A percentile compares a stretch with the other conserved stretches of the same genome.
phyloP scores from a whole-genome alignment of 2,113 vertebrate species.

The Speoplatyrhinus poulsoni region DNA sequence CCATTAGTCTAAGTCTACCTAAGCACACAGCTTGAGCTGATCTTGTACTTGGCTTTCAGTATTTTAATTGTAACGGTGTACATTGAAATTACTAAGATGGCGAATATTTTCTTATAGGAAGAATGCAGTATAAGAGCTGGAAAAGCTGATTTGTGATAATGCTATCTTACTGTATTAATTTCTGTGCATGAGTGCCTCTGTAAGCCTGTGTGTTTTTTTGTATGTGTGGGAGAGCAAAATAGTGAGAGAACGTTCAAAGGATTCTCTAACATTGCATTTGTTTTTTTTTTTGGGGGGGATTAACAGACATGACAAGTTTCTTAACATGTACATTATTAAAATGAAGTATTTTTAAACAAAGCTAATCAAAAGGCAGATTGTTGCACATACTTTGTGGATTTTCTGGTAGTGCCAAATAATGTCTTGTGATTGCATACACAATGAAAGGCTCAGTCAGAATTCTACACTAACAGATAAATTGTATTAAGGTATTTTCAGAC shows the following conservation, averaged over 20 bases:
- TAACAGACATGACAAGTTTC: neutral
- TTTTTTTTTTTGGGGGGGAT: neutral
- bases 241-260: neutral
- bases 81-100: neutral
- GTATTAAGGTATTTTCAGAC: too few species aligned
- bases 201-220: neutral
- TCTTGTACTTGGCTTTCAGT: neutral
- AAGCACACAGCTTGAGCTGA: neutral
- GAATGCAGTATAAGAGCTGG: neutral
- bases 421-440: neutral
- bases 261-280: neutral
- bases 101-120: constrained; percentile 20
- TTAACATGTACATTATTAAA: neutral
- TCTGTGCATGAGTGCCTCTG: constrained; percentile 9
- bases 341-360: neutral
- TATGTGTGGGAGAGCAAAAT: neutral
- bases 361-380: too few species aligned
- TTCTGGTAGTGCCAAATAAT: neutral
- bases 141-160: neutral
- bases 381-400: too few species aligned
- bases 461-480: neutral
- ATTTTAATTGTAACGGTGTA: constrained; percentile 18
- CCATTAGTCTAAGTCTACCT: neutral
- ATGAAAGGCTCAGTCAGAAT: neutral
- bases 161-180: constrained; percentile 1